Base-by-base conservation (phyloP, 2,113 vertebrate species). In the Brachyistius frenatus region DNA sequence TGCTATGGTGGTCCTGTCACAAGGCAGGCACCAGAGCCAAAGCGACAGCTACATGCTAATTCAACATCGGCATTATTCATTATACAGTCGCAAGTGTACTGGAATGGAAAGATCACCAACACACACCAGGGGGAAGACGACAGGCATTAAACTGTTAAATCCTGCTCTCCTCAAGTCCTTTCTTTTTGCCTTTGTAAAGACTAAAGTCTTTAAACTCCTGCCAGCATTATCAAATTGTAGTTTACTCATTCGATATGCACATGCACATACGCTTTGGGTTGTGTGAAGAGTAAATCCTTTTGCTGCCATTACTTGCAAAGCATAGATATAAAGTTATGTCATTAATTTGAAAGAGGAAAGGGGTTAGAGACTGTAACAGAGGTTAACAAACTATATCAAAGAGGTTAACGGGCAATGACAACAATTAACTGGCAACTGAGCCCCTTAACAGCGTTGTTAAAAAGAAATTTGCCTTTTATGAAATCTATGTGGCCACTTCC, bases 31-130 rank as follows among this genome's bases (percentile, higher is more conserved):
- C 86, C 89, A 87, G 91, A 92, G 88, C 89, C 69, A 67, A 94
- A 90, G 92, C 90, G 93, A 94, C 94, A 94, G 94, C 93, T 93
- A 94, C 94, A 94, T 94, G 94, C 94, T 95, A 95, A 95, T 95
- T 95, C 92, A 92, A 92, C 93, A 93, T 89, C 83, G 90, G 88
- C 92, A 91, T 93, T 93, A 94, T 94, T 94, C 93, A 94, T 94
- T 95, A 94, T 93, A 93, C 90, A 92, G 89, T 91, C 90, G 83
- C 89, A 80, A 87, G 92, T 87, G 93, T 93, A 93, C 69, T 81
- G 91, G 91, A 86, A 94, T 82, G 91, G 92, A 93, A 93, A 93
- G 81, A 85, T 65, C 88, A 89, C 83, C 89, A 89, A 92, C 91
- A 87, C 76, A 83, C 86, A 93, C 89, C 87, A 82, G 86, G 90